A percentile compares a stretch with the other conserved stretches of the same genome.
phyloP scores from a whole-genome alignment of 2,113 vertebrate species.

The Phylloscopus whistleri region DNA sequence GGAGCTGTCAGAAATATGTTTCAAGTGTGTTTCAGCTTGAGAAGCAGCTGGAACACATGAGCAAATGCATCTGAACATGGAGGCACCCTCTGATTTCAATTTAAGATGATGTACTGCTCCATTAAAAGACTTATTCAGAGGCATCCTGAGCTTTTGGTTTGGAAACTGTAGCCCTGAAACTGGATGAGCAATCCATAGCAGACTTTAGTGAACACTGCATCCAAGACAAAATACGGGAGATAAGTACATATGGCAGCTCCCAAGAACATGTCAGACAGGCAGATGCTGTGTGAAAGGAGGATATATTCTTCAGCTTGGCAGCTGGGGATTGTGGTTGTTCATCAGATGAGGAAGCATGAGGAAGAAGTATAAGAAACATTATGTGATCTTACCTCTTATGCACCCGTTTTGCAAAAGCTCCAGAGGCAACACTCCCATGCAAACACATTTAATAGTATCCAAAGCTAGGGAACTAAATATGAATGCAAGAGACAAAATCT shows the following conservation, averaged over 20 bases:
- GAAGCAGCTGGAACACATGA: not conserved
- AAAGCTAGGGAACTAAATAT: not conserved
- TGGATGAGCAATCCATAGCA: not conserved
- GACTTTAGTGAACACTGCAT: not conserved
- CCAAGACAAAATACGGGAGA: not conserved
- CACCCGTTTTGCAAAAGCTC: not conserved
- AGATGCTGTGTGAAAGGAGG: conserved; percentile 4
- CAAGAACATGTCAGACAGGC: not conserved
- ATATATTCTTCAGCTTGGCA: conserved; percentile 10
- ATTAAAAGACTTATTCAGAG: not conserved
- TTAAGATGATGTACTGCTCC: not conserved
- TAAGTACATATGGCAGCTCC: conserved; percentile 2
- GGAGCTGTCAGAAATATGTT: not conserved
- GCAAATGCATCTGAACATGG: not conserved
- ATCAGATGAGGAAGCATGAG: not conserved
- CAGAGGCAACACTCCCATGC: not conserved
- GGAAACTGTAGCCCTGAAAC: not conserved
- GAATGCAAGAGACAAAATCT: not conserved
- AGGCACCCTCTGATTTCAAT: not conserved
- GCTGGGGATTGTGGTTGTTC: not conserved
- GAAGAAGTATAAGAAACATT: not conserved
- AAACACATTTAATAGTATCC: not conserved
- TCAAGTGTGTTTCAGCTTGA: not conserved
- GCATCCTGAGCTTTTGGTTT: not conserved
- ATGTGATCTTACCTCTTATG: not conserved